These are phyloP conservation scores for Dolichoris vasculosae DNA, from an alignment of 1,140 invertebrate species.

Conservation along the genomic window DNA sequence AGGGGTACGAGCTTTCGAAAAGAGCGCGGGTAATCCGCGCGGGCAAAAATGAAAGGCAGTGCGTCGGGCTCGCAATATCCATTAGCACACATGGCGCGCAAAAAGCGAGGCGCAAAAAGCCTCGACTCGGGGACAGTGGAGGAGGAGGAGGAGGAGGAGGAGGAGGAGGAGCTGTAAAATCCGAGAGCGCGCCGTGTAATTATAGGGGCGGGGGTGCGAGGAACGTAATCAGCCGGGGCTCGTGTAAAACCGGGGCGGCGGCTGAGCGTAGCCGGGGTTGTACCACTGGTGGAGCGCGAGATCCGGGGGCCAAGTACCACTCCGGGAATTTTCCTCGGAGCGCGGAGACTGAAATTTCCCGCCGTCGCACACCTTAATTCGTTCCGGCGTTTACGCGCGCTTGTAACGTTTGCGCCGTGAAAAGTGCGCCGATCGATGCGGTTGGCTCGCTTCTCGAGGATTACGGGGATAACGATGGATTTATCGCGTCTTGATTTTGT, in stretches of 20 bases:
- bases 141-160: slow-evolving; percentile 46
- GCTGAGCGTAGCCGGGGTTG: slow-evolving; percentile 45
- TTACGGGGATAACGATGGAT: not conserved
- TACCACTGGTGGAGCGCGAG: slow-evolving; percentile 40
- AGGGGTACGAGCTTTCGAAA: not conserved
- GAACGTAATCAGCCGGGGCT: slow-evolving; percentile 63
- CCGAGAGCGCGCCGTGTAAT: slow-evolving; percentile 61
- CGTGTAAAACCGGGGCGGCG: slow-evolving; percentile 27
- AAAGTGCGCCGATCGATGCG: not conserved
- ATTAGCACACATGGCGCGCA: slow-evolving; percentile 5
- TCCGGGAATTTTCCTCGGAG: not conserved
- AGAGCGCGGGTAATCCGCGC: not conserved
- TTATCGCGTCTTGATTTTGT: not conserved
- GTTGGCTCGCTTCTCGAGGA: not conserved
- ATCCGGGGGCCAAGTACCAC: slow-evolving; percentile 26
- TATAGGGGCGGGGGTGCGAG: slow-evolving; percentile 60
- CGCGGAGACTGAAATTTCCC: not conserved
- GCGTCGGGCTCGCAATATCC: not conserved
- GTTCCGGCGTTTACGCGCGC: slow-evolving; percentile 15
- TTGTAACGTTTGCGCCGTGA: not conserved
- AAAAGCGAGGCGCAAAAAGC: slow-evolving; percentile 12
- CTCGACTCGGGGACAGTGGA: slow-evolving; percentile 32
- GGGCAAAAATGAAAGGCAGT: not conserved
- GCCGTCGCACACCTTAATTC: not conserved
- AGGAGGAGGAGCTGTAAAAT: slow-evolving; percentile 38